Percentiles rank a stretch among this genome's conserved stretches.
These are phyloP conservation scores for Rana temporaria DNA, from an alignment of 2,113 vertebrate genomes.

Conservation along the genomic window DNA sequence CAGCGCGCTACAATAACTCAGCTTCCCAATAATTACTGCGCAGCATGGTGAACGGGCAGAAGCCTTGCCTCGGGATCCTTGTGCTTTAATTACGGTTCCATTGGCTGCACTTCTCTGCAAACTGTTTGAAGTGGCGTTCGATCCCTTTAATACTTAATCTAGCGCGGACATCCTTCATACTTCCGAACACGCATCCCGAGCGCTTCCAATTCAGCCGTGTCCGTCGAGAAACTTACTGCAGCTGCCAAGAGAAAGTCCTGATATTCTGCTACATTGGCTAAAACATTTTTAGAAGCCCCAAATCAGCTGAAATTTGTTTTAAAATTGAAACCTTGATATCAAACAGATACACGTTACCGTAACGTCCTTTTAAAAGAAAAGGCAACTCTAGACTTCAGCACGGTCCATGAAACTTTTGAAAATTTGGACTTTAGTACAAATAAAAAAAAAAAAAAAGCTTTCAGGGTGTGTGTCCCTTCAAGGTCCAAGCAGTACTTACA, in stretches of 20 bases:
- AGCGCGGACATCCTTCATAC: background rate
- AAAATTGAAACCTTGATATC: too few relatives aligned
- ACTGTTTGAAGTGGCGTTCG: constrained; percentile 19
- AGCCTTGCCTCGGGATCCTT: constrained; percentile 6
- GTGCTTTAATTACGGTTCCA: constrained; percentile 27
- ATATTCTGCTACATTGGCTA: too few relatives aligned
- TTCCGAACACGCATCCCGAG: background rate
- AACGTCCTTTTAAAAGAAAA: too few relatives aligned
- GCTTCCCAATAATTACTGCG: constrained; percentile 28
- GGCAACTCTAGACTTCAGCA: too few relatives aligned
- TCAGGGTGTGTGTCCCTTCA: too few relatives aligned
- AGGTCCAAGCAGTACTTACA: too few relatives aligned
- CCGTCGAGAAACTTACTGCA: background rate
- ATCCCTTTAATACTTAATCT: background rate
- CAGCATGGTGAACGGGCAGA: constrained; percentile 3
- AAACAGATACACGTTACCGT: too few relatives aligned
- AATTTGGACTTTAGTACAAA: too few relatives aligned
- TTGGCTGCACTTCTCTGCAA: constrained; percentile 10
- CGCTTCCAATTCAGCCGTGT: background rate
- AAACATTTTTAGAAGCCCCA: too few relatives aligned
- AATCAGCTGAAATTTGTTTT: too few relatives aligned
- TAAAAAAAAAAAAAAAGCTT: too few relatives aligned
- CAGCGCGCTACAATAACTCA: constrained; percentile 9
- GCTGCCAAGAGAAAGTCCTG: background rate
- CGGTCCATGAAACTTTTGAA: too few relatives aligned